Evolutionary conservation across 1,140 invertebrate genomes (phyloP), one percentile per base, ranked within the genome.

Genomic region (Dryas iulia): DNA sequence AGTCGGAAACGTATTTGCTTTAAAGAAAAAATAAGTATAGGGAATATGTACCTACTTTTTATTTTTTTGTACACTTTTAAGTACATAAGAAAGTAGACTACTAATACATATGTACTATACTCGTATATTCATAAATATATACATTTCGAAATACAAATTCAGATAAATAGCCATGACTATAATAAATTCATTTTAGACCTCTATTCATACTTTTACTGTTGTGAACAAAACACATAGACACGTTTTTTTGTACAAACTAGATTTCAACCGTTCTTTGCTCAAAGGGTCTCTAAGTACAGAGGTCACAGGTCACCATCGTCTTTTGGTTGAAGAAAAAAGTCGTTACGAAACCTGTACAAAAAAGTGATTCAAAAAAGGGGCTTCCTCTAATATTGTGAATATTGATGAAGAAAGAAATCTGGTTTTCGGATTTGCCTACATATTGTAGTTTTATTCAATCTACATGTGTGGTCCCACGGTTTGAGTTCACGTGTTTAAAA

Each of bases 321-420:
- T 84, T 81, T 85, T 79, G 53, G 61, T 62, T 57, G 78, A 78
- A 80, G 79, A 87, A 90, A 89, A 90, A 90, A 85, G 83, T 82
- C 86, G 87, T 88, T 88, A 82, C 73, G 68, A 78, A 79, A 78
- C 81, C 76, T 79, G 77, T 81, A 82, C 67, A 78, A 84, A 88
- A 86, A 88, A 80, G 58, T 72, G 26, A 67, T 63, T 70, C 76
- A 78, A 87, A 89, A 87, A 87, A 87, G 82, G 84, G 86, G 81
- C 84, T 83, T 83, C 84, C 64, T 78, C 78, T 86, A 83, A 88
- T 89, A 91, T 91, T 85, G 87, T 91, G 89, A 89, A 91, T 91
- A 91, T 91, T 91, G 89, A 91, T 91, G 87, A 89, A 88, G 86
- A 89, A 90, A 82, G 76, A 69, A 88, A 90, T 90, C 87, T 84